Base-by-base conservation (phyloP, 2,888 invertebrate genomes). In the Tetragnatha montana region DNA sequence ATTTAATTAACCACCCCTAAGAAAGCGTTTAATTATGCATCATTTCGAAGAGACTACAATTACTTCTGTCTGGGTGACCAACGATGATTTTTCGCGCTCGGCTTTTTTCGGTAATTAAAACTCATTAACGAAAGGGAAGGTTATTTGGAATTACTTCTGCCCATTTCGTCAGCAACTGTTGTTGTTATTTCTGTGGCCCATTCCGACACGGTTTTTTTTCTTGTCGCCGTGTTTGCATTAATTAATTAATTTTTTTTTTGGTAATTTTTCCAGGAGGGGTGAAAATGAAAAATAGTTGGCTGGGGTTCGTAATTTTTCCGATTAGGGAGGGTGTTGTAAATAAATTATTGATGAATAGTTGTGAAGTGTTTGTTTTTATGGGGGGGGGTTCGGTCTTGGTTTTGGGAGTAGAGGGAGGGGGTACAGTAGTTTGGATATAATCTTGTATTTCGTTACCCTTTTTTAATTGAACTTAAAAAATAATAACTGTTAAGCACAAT, bases 1-100 rank as follows among this genome's bases (percentile, higher is more conserved):
- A 89, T 89, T 89, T 89, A 89, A 89, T 89, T 89, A 89, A 89
- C 87, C 74, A 51, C 76, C 76, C 50, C 87, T 50, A 47, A 81
- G 89, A 81, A 89, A 85, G 89, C 76, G 81, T 89, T 89, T 89
- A 89, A 89, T 89, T 89, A 89, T 85, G 80, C 89, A 89, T 68
- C 78, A 73, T 84, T 89, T 81, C 75, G 79, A 89, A 81, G 60
- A 86, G 75, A 50, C 75, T 84, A 80, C 74, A 51, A 80, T 88
- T 88, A 88, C 81, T 89, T 89, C 89, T 89, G 89, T 89, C 80
- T 89, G 70, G 68, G 74, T 81, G 81, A 83, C 88, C 88, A 85
- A 21, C 68, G 85, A 89, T 89, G 89, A 89, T 89, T 89, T 89
- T 89, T 85, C 81, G 49, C 81, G 69, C 35, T 60, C 76, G n/a